These are phyloP conservation scores for Tortricodes alternella DNA, from an alignment of 2,888 invertebrate genomes.

Conservation along the genomic window DNA sequence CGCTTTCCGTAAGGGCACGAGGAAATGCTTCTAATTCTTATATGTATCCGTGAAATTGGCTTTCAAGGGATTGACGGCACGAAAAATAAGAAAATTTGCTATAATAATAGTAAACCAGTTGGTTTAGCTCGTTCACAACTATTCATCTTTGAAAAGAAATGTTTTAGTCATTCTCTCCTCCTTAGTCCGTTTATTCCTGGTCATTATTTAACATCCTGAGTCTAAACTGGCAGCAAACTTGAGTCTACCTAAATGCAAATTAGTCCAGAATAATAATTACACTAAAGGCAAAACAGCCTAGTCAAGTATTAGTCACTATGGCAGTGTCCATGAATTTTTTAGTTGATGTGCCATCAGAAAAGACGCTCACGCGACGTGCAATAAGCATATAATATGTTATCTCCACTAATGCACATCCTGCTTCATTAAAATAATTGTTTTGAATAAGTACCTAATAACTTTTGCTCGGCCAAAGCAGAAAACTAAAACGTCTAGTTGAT, in stretches of 20 bases:
- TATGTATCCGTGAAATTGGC: constrained; percentile 1
- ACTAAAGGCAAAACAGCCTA: constrained; percentile 6
- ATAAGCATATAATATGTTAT: constrained; percentile 5
- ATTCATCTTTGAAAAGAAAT: no score
- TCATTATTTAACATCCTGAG: no score
- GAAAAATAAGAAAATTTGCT: no score
- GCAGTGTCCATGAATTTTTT: constrained; percentile 12
- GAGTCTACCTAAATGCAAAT: no score
- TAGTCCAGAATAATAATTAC: constrained; percentile 23
- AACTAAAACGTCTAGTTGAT: neutral
- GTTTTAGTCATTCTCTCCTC: no score
- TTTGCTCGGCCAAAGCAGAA: neutral
- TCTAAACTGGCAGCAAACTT: no score
- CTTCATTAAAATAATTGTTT: constrained; percentile 14
- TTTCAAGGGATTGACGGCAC: no score
- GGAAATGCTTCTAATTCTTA: neutral
- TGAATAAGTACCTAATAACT: neutral
- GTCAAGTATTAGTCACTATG: constrained; percentile 3
- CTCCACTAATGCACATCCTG: neutral
- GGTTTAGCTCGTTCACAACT: no score
- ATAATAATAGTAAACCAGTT: no score
- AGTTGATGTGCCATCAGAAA: neutral
- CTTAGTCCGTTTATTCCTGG: no score
- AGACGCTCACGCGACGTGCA: constrained; percentile 3
- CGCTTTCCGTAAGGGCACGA: neutral